Base-by-base conservation (phyloP, 2,797 vertebrate genomes). In the Acanthurus lineatus region DNA sequence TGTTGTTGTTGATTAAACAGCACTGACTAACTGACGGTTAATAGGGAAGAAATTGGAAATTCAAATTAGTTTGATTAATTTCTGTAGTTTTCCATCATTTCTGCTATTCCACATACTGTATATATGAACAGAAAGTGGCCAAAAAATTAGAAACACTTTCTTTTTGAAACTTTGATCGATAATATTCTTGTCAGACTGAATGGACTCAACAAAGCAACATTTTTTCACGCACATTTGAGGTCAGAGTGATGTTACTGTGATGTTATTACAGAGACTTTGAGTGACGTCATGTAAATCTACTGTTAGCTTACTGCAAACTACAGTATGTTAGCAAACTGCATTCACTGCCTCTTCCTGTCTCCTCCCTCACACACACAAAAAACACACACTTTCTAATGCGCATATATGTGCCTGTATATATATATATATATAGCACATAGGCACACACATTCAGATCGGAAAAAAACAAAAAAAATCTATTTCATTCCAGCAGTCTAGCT, bases 381-480 rank as follows among this genome's bases (percentile, higher is more conserved):
- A 35, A 42, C 78, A 61, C 74, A 72, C 70, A 77, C 85, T 75
- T 38, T 82, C 79, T 54, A 65, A 88, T 84, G 76, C 57, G 84
- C 81, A 89, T 86, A 72, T 69, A 47, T 32, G 28, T 32, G 28
- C 28, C 28, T 32, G 28, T 32, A 32, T 32, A 19, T 72, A 54
- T 57, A 44, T 59, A 53, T 79, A 72, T 81, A 70, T 66, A 80
- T 69, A 84, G 76, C 83, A 82, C 80, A 66, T 47, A 87, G 64
- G 67, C 83, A 77, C 83, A 88, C 84, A 90, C 84, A 89, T 86
- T 89, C 89, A 85, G 66, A 81, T 79, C 60, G 63, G 59, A 77
- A 61, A 47, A 77, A 61, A 47, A 52, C 51, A 49, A 45, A 63
- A 47, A 52, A 53, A 49, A 51, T 75, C 68, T 60, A 56, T 63